phyloP scores from a whole-genome alignment of 2,888 invertebrate species.

The Pseudococcus viburni region DNA sequence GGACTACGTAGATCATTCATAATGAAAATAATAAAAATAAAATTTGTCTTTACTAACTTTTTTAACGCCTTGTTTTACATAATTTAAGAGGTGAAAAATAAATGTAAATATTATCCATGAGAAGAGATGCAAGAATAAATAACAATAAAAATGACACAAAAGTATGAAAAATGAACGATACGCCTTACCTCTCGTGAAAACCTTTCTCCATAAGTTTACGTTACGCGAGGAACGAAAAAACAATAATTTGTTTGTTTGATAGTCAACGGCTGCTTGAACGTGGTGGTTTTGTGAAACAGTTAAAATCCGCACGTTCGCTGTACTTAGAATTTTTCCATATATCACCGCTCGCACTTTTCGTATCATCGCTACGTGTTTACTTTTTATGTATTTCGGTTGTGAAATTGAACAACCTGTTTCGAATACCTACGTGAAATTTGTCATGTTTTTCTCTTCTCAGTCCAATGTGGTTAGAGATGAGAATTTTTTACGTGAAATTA shows the following conservation, averaged over 20 bases:
- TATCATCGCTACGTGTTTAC: conserved; percentile 26
- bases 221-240: conserved; percentile 36
- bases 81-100: conserved; percentile 45
- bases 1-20: conserved; percentile 4
- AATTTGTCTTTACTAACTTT: conserved; percentile 35
- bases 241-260: conserved; percentile 60
- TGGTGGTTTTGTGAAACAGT: conserved; percentile 35
- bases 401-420: conserved; percentile 41
- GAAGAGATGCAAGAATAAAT: conserved; percentile 56
- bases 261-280: conserved; percentile 4
- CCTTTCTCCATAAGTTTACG: neutral
- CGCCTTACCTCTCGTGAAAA: neutral
- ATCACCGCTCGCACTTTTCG: conserved; percentile 16
- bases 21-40: conserved; percentile 49
- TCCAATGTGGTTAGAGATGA: neutral
- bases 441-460: neutral
- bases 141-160: conserved; percentile 63
- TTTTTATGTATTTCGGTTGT: conserved; percentile 8
- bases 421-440: conserved; percentile 33
- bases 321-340: conserved; percentile 60
- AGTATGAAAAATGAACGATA: conserved; percentile 61
- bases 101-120: conserved; percentile 34
- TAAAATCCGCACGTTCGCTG: conserved; percentile 54
- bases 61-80: conserved; percentile 34
- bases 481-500: conserved; percentile 16